These are phyloP conservation scores for Paramormyrops kingsleyae DNA, from an alignment of 2,113 vertebrate genomes.

Conservation along the genomic window DNA sequence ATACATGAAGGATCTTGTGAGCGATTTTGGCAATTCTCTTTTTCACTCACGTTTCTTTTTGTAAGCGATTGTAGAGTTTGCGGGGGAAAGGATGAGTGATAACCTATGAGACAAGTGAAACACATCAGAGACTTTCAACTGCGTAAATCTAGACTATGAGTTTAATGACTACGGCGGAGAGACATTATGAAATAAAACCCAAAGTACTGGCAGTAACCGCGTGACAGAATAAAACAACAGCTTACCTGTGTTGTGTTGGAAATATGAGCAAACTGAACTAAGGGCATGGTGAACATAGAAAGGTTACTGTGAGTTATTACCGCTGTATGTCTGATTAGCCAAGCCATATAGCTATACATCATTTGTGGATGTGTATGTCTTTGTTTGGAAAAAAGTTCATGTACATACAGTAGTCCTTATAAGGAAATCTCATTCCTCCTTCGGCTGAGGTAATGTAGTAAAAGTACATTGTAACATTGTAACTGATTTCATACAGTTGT, in stretches of 20 bases:
- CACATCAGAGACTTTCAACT: neutral
- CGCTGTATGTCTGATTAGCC: neutral
- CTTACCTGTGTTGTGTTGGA: neutral
- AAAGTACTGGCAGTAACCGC: neutral
- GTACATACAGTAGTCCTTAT: neutral
- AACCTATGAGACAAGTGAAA: neutral
- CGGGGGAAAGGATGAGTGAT: neutral
- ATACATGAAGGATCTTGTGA: neutral
- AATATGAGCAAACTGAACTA: neutral
- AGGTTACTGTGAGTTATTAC: neutral
- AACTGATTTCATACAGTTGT: conserved; percentile 33
- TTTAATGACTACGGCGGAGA: neutral
- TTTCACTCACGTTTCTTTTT: neutral
- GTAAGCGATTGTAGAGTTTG: neutral
- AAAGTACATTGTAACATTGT: conserved; percentile 33
- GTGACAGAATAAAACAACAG: neutral
- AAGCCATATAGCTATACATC: neutral
- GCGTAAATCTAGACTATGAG: neutral
- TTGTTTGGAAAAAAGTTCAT: neutral
- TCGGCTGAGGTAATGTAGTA: conserved; percentile 13
- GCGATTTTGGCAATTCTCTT: neutral
- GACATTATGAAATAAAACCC: neutral
- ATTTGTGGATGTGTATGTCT: neutral
- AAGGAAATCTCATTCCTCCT: neutral
- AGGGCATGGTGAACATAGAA: neutral